Conservation (phyloP, 2,888 invertebrate species). For the Nephrocerus scutellatus region DNA sequence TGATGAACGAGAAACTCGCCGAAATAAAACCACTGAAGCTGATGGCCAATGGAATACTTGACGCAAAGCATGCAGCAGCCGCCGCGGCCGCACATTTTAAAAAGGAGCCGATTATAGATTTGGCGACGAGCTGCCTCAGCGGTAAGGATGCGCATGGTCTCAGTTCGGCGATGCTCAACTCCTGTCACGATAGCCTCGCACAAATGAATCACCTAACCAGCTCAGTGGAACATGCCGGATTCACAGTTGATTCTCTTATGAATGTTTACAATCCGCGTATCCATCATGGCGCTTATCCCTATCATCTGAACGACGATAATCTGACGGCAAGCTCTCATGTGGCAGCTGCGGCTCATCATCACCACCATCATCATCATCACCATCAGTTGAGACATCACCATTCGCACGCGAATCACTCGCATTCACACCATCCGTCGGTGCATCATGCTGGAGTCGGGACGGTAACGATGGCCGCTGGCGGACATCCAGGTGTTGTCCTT, state of each 20-base stretch:
- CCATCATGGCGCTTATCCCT: conserved; percentile 46
- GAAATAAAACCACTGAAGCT: conserved; percentile 56
- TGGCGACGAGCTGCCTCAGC: conserved; percentile 35
- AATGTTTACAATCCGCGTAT: conserved; percentile 48
- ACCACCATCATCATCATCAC: conserved; percentile 40
- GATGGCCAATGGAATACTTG: conserved; percentile 44
- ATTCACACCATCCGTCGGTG: conserved; percentile 24
- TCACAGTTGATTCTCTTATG: conserved; percentile 48
- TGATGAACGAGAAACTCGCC: conserved; percentile 54
- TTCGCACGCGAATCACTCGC: conserved; percentile 18
- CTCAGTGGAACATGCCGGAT: conserved; percentile 44
- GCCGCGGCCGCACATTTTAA: conserved; percentile 37
- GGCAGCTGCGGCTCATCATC: conserved; percentile 40
- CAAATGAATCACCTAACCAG: conserved; percentile 47
- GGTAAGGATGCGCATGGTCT: conserved; percentile 39
- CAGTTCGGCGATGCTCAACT: conserved; percentile 43
- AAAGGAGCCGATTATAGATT: conserved; percentile 46
- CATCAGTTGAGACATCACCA: conserved; percentile 35
- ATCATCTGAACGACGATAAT: conserved; percentile 47
- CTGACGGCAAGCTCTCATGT: conserved; percentile 37
- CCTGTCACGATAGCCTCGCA: conserved; percentile 45
- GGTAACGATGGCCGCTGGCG: conserved; percentile 1
- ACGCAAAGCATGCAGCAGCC: conserved; percentile 38
- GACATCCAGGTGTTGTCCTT: conserved; percentile 31
- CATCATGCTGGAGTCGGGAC: conserved; percentile 12